phyloP scores from a whole-genome alignment of 2,113 vertebrate genomes.

The Trogon surrucura region DNA sequence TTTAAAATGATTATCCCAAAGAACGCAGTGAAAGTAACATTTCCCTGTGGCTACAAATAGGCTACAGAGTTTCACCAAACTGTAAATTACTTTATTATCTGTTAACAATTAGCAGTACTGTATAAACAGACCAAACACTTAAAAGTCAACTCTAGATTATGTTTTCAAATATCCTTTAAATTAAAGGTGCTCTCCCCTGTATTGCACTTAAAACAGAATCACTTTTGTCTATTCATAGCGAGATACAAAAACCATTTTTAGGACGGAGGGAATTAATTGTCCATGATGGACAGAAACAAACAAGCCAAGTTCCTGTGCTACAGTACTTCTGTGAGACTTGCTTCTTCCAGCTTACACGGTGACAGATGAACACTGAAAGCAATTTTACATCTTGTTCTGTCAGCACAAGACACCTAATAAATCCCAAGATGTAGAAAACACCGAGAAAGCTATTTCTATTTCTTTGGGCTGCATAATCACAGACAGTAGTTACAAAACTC shows the following conservation, averaged over 20 bases:
- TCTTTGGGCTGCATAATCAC: neutral
- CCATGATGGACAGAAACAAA: neutral
- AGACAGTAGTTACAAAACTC: neutral
- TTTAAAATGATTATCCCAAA: neutral
- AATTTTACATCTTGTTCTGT: slow-evolving; percentile 16
- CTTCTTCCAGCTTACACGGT: neutral
- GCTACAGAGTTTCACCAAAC: neutral
- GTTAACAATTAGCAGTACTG: neutral
- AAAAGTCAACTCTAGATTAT: neutral
- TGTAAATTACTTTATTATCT: neutral
- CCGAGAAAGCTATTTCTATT: neutral
- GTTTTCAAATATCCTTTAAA: neutral
- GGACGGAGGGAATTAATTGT: neutral
- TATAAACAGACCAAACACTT: neutral
- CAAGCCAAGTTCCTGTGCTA: neutral
- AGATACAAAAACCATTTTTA: neutral
- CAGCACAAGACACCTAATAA: slow-evolving; percentile 37
- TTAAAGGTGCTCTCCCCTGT: neutral
- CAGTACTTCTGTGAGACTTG: neutral
- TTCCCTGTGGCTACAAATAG: neutral
- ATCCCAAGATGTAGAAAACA: neutral
- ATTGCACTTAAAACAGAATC: neutral
- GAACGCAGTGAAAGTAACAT: neutral
- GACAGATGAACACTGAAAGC: neutral
- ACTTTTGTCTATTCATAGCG: neutral